phyloP scores from a whole-genome alignment of 2,113 vertebrate genomes.

The Geococcyx californianus region DNA sequence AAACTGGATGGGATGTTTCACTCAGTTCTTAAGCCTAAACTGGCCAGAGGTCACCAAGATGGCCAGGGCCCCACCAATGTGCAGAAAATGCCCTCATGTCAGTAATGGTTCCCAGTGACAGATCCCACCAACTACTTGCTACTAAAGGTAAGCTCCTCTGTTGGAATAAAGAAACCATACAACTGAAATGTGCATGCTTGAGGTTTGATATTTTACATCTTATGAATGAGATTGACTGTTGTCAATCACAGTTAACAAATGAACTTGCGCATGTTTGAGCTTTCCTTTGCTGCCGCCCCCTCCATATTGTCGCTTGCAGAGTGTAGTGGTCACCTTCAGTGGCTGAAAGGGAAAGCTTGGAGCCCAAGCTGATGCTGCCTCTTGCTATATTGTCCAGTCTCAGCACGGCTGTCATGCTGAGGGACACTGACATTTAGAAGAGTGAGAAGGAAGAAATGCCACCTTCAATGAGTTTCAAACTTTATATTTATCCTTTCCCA shows the following conservation, averaged over 20 bases:
- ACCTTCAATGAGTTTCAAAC: not conserved
- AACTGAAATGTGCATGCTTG: not conserved
- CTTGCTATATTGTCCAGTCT: not conserved
- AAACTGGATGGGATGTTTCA: not conserved
- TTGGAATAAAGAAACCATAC: not conserved
- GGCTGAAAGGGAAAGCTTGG: not conserved
- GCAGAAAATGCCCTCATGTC: not conserved
- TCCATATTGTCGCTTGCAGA: not conserved
- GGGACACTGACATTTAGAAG: not conserved
- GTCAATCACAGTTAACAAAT: not conserved
- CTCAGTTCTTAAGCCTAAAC: not conserved
- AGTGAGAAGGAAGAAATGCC: not conserved
- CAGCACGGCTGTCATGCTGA: fast-evolving
- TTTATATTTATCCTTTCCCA: not conserved
- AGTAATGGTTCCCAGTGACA: not conserved
- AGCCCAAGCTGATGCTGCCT: not conserved
- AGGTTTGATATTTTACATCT: not conserved
- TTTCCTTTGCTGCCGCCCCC: not conserved
- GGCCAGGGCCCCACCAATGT: not conserved
- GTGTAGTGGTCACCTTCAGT: fast-evolving
- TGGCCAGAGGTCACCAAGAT: not conserved
- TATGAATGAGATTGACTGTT: not conserved
- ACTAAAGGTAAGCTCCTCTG: not conserved
- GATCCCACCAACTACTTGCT: not conserved
- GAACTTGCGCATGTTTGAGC: not conserved